Evolutionary conservation across 1,140 invertebrate species (phyloP), one percentile per base, ranked within the genome.

Genomic region (Thaumetopoea pityocampa): DNA sequence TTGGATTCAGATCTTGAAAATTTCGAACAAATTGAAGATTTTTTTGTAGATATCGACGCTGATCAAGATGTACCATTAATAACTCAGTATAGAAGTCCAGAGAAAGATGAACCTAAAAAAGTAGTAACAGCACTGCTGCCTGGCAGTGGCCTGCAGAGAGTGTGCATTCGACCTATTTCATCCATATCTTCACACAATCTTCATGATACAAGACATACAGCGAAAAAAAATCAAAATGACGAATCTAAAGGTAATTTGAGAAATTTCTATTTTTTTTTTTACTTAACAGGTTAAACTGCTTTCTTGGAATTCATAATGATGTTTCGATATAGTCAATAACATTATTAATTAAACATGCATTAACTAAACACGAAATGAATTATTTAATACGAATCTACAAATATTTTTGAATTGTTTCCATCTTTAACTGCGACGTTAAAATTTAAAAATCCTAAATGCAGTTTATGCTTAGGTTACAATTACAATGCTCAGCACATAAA

Each of bases 1-100:
- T 27, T 80, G 8, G 80, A 84, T 30, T 79, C 76, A n/a, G 80
- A 84, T 59, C 56, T 73, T 5, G 79, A 83, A 8, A 73, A 71
- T 30, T 80, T 70, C 43, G 77, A 81, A 41, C 67, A 72, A 33
- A 77, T 84, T 38, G 77, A 81, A 28, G 80, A 84, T 28, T 60
- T 62, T n/a, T 71, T 84, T 11, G 49, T 81, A 7, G 78, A 82
- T 46, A 80, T 82, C 12, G 80, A 84, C 34, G 69, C 76, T 7
- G 80, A 82, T 33, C 52, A 63, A 8, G 72, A 79, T 14, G 67
- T 77, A 5, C 36, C 51, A 5, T 24, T 58, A 4, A 64, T 70
- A 5, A 59, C 58, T 5, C 51, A 61, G 15, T 77, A 65, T 26
- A 51, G 59, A 15, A 53, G 58, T 16, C 58, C 67, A 8, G 77